Conservation (phyloP, 2,797 vertebrate species). For the Falco cherrug region DNA sequence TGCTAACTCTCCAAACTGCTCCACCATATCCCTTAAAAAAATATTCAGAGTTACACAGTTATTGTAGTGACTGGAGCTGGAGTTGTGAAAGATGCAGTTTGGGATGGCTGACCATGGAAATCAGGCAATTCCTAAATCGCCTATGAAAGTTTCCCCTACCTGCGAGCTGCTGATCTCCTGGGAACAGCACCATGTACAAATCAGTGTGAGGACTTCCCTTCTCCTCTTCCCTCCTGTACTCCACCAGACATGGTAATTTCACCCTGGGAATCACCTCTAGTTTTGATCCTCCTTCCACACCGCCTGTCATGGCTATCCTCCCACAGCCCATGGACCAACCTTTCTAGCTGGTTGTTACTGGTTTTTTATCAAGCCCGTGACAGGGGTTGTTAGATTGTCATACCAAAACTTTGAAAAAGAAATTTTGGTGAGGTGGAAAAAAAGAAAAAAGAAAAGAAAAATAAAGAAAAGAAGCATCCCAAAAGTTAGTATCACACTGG, state of each 20-base stretch:
- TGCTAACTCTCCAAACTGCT: neutral
- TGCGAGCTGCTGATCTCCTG: neutral
- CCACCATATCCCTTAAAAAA: neutral
- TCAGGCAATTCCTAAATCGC: neutral
- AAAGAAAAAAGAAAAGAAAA: too few relatives aligned
- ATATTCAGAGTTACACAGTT: neutral
- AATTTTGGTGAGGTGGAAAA: neutral
- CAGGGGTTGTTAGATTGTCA: fast-evolving
- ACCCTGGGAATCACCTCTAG: neutral
- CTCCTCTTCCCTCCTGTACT: neutral
- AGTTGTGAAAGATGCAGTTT: neutral
- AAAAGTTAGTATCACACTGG: neutral
- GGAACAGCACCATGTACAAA: neutral
- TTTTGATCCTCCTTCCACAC: neutral
- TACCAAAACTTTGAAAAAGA: neutral
- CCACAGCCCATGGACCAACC: fast-evolving
- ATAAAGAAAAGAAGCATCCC: neutral
- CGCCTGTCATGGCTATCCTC: neutral
- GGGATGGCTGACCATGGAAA: neutral
- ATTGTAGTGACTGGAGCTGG: neutral
- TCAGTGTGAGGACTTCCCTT: neutral
- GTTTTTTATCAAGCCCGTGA: neutral
- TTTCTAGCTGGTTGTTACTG: neutral
- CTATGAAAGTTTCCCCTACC: neutral
- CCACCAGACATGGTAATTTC: neutral